Conservation (phyloP, 2,797 vertebrate species). For the Phrynocephalus forsythii region DNA sequence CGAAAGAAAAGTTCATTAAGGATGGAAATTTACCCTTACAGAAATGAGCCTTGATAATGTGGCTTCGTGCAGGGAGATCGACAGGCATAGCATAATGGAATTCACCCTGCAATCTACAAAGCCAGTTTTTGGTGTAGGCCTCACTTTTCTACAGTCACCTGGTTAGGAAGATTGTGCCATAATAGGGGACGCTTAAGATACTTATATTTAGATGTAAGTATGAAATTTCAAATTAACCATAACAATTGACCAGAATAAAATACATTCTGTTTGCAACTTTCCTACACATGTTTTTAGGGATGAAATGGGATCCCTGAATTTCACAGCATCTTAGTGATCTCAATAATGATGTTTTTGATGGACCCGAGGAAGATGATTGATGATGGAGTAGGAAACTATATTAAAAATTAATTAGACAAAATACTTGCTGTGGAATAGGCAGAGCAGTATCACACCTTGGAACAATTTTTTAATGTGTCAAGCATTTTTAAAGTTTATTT, state of each 20-base stretch:
- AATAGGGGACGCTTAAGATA: background rate
- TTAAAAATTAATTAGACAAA: background rate
- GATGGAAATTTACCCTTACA: conserved; percentile 19
- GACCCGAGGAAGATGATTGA: too few species aligned
- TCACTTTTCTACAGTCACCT: background rate
- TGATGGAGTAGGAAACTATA: background rate
- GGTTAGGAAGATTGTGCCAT: background rate
- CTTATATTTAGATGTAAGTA: background rate
- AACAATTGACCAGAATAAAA: background rate
- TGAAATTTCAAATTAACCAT: background rate
- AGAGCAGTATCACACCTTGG: background rate
- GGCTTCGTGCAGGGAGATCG: conserved; percentile 14
- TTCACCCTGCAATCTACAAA: conserved; percentile 16
- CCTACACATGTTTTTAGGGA: background rate
- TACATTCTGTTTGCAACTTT: background rate
- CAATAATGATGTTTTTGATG: background rate
- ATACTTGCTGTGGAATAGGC: too few species aligned
- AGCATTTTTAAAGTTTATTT: too few species aligned
- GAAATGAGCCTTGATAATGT: conserved; percentile 24
- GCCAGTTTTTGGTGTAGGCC: background rate
- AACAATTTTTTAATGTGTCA: background rate
- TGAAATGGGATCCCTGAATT: background rate
- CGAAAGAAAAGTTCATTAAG: conserved; percentile 36
- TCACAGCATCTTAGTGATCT: background rate
- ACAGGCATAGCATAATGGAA: conserved; percentile 14